Evolutionary conservation across 2,888 invertebrate genomes (phyloP).

Genomic region (Corbicula japonica): DNA sequence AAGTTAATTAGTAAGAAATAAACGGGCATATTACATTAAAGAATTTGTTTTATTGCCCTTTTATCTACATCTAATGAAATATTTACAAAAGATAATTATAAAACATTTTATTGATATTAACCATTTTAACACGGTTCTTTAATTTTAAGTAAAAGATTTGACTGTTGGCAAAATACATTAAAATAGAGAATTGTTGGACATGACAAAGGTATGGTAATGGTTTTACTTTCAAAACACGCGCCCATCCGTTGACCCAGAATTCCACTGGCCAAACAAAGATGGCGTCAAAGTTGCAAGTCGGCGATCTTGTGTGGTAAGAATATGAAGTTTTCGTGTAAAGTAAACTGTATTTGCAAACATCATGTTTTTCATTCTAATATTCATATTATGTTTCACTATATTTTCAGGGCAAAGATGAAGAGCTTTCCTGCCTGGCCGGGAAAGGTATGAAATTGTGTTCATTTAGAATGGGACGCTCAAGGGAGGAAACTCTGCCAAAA

Average conservation of each 20-base stretch:
- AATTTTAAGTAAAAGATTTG: too few relatives aligned
- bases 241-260: slow-evolving; percentile 67
- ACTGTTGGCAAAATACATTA: too few relatives aligned
- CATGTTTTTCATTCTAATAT: not conserved
- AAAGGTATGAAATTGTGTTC: slow-evolving; percentile 91
- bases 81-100: too few relatives aligned
- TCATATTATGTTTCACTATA: slow-evolving; percentile 64
- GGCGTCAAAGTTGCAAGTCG: slow-evolving; percentile 89
- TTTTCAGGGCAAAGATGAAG: slow-evolving; percentile 98
- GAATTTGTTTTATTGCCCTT: too few relatives aligned
- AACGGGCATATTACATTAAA: too few relatives aligned
- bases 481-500: slow-evolving; percentile 45
- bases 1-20: too few relatives aligned
- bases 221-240: slow-evolving; percentile 34
- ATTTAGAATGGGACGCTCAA: slow-evolving; percentile 34
- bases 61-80: too few relatives aligned
- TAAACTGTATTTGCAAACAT: not conserved
- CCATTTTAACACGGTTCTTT: too few relatives aligned
- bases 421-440: slow-evolving; percentile 99
- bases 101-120: too few relatives aligned
- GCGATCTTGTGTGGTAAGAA: slow-evolving; percentile 91
- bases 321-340: not conserved
- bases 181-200: too few relatives aligned
- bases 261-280: slow-evolving; percentile 85
- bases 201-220: slow-evolving; percentile 23